A percentile compares a stretch with the other conserved stretches of the same genome.
phyloP scores from a whole-genome alignment of 1,140 invertebrate species.

The Calephelis virginiensis region DNA sequence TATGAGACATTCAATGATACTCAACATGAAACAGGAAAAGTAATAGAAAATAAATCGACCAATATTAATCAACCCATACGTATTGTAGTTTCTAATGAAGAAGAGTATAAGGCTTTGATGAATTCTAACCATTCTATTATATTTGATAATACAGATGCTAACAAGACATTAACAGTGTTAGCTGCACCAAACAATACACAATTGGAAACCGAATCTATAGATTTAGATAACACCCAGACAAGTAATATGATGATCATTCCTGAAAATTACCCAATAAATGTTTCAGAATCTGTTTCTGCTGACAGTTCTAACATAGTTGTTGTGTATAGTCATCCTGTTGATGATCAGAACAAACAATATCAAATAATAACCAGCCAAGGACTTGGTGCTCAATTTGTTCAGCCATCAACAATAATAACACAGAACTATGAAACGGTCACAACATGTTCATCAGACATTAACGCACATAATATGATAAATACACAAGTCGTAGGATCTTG shows the following conservation, averaged over 20 bases:
- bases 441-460: conserved; percentile 61
- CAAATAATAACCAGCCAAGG: conserved; percentile 58
- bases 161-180: conserved; percentile 60
- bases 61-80: conserved; percentile 66
- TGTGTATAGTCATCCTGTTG: conserved; percentile 80
- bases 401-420: conserved; percentile 71
- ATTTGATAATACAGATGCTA: conserved; percentile 56
- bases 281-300: conserved; percentile 56
- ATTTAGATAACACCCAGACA: conserved; percentile 51
- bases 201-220: conserved; percentile 43
- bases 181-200: conserved; percentile 40
- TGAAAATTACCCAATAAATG: conserved; percentile 67
- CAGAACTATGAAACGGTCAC: conserved; percentile 78
- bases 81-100: conserved; percentile 73
- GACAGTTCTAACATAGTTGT: conserved; percentile 81
- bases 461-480: conserved; percentile 40
- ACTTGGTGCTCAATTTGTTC: conserved; percentile 59
- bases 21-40: conserved; percentile 38
- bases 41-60: conserved; percentile 50
- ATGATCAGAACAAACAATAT: conserved; percentile 77
- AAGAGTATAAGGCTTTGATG: conserved; percentile 73
- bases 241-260: conserved; percentile 74
- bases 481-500: conserved; percentile 42
- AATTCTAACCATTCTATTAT: conserved; percentile 65
- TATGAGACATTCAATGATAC: conserved; percentile 40